Evolutionary conservation across 2,797 vertebrate genomes (phyloP), one percentile per base, ranked within the genome.

Genomic region (Jordanella pulchra): DNA sequence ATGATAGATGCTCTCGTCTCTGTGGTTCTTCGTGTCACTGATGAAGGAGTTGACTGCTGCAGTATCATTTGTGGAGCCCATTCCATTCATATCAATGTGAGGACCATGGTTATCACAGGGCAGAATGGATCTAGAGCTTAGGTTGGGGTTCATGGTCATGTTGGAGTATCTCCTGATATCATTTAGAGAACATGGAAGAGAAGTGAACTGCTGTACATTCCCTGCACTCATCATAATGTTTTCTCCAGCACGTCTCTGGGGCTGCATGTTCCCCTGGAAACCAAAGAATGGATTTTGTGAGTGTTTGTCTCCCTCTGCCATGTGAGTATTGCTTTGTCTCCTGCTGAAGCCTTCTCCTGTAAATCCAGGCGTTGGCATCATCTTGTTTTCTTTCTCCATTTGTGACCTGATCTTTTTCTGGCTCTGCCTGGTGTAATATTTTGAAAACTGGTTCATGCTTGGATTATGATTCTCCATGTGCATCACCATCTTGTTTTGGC

Each of bases 331-430:
- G 80, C 79, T 71, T 68, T 90, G 91, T 61, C 91, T 89, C 89
- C 83, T 83, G 80, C 90, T 61, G 27, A 89, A 89, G 69, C 67
- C 85, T 69, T 96, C 95, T 78, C 88, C 92, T 72, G 92, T 85
- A 91, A 73, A 91, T 80, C 45, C 92, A 87, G 72, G 74, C 80
- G 77, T 91, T 69, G 91, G 91, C 86, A 93, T 93, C 66, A 93
- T 77, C 84, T 87, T 96, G 84, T 95, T 96, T 69, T 96, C 95
- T 65, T 84, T 92, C 74, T 95, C 90, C 35, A 93, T 84, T 50
- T 95, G 72, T 65, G 92, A 78, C 82, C 91, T 94, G 79, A 83
- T 79, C 69, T 92, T 93, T 86, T 89, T 94, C 84, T 91, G 91
- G 44, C 76, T 77, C 30, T 88, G 85, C 85, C 96, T 94, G 51